Percentiles rank a stretch among this genome's conserved stretches.
phyloP scores from a whole-genome alignment of 2,888 invertebrate genomes.

The Exephanes ischioxanthus region DNA sequence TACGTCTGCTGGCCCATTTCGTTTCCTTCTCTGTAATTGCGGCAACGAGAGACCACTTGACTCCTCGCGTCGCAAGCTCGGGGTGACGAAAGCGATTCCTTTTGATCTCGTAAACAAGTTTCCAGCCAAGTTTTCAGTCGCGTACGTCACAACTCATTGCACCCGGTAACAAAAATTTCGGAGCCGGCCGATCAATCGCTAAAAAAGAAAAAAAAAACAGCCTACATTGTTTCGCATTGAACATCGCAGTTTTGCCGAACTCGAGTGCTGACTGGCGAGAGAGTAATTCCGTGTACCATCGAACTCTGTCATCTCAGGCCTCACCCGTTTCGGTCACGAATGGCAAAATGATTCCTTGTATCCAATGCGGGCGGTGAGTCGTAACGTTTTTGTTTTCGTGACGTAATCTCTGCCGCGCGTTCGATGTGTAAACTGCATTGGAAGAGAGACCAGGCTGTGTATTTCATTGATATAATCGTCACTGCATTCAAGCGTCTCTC shows the following conservation, averaged over 20 bases:
- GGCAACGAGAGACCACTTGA: slow-evolving; percentile 67
- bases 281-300: neutral
- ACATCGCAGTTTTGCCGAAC: neutral
- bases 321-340: slow-evolving; percentile 33
- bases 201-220: neutral
- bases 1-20: slow-evolving; percentile 58
- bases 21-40: slow-evolving; percentile 60
- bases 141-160: neutral
- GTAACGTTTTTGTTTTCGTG: slow-evolving; percentile 28
- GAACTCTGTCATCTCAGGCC: neutral
- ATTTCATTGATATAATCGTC: slow-evolving; percentile 50
- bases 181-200: neutral
- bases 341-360: slow-evolving; percentile 14
- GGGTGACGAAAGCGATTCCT: slow-evolving; percentile 44
- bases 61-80: slow-evolving; percentile 32
- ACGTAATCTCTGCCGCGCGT: slow-evolving; percentile 17
- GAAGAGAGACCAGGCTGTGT: neutral
- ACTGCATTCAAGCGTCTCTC: slow-evolving; percentile 32
- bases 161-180: neutral
- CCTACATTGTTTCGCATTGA: neutral
- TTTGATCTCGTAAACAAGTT: slow-evolving; percentile 44
- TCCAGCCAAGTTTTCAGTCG: slow-evolving; percentile 29
- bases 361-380: slow-evolving; percentile 32
- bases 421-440: slow-evolving; percentile 6
- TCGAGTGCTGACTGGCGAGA: neutral